phyloP scores from a whole-genome alignment of 1,140 invertebrate genomes.

The Drosophila littoralis region DNA sequence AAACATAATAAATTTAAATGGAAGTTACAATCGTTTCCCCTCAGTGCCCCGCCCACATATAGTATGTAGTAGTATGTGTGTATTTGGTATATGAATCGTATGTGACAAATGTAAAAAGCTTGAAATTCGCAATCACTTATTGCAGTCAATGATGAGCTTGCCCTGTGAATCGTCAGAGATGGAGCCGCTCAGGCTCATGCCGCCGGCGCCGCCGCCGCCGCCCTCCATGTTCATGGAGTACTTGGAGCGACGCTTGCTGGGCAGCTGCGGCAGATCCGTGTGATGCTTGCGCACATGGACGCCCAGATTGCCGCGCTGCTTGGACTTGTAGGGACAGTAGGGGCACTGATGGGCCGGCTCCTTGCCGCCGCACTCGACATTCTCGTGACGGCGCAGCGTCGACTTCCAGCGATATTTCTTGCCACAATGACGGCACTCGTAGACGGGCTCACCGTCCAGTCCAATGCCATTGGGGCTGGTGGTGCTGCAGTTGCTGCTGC shows the following conservation, averaged over 20 bases:
- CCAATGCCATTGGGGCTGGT: conserved; percentile 76
- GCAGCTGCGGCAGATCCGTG: conserved; percentile 80
- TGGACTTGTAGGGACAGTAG: conserved; percentile 91
- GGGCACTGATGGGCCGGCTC: conserved; percentile 92
- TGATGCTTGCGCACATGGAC: conserved; percentile 92
- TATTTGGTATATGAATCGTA: conserved; percentile 71
- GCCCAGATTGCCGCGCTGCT: conserved; percentile 91
- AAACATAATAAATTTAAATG: conserved; percentile 23
- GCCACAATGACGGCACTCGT: conserved; percentile 91
- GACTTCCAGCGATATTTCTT: conserved; percentile 93
- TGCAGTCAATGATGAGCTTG: conserved; percentile 78
- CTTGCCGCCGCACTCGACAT: conserved; percentile 93
- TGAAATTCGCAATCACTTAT: conserved; percentile 44
- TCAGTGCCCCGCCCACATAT: background rate
- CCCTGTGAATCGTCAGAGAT: conserved; percentile 77
- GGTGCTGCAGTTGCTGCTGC: conserved; percentile 65
- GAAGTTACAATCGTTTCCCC: conserved; percentile 25
- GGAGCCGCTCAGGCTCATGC: conserved; percentile 54
- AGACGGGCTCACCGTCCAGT: conserved; percentile 88
- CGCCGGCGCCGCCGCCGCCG: conserved; percentile 1
- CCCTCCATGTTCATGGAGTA: conserved; percentile 69
- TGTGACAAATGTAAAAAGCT: background rate
- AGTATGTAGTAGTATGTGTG: conserved; percentile 8
- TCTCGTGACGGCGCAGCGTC: conserved; percentile 91
- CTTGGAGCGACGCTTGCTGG: conserved; percentile 82